phyloP scores from a whole-genome alignment of 2,888 invertebrate species.

The Epinotia demarniana region DNA sequence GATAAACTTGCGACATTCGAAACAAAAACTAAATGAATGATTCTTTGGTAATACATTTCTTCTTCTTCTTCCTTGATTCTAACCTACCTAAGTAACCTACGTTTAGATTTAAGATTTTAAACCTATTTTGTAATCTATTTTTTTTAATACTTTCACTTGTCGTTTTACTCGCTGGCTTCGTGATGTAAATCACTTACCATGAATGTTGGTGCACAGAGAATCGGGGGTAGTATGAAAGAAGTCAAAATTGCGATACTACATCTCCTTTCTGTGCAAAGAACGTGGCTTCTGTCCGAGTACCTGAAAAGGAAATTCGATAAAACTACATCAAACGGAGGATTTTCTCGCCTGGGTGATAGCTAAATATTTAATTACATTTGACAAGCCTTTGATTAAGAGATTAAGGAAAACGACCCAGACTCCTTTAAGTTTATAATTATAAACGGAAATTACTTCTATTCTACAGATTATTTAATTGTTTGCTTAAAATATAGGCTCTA shows the following conservation, averaged over 20 bases:
- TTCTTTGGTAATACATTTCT: too few relatives aligned
- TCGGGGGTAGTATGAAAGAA: slow-evolving; percentile 90
- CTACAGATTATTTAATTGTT: too few relatives aligned
- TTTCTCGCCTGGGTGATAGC: slow-evolving; percentile 1
- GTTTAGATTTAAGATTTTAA: too few relatives aligned
- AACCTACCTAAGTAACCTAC: too few relatives aligned
- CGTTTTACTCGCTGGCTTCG: too few relatives aligned
- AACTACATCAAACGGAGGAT: slow-evolving; percentile 4
- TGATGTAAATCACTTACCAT: slow-evolving; percentile 75
- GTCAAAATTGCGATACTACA: slow-evolving; percentile 91
- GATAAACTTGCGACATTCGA: too few relatives aligned
- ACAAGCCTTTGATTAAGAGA: slow-evolving; percentile 25
- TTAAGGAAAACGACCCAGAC: slow-evolving; percentile 4
- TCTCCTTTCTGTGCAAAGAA: slow-evolving; percentile 90
- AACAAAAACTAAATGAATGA: too few relatives aligned
- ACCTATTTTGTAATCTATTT: too few relatives aligned
- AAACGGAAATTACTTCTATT: background rate
- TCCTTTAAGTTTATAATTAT: slow-evolving; percentile 13
- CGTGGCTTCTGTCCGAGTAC: slow-evolving; percentile 90
- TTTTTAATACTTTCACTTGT: too few relatives aligned
- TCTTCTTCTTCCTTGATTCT: too few relatives aligned
- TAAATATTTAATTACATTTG: slow-evolving; percentile 30
- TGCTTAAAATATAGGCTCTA: too few relatives aligned
- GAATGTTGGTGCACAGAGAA: slow-evolving; percentile 94
- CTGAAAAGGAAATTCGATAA: slow-evolving; percentile 71